Evolutionary conservation across 2,113 vertebrate genomes (phyloP).

Genomic region (Haemorhous mexicanus): DNA sequence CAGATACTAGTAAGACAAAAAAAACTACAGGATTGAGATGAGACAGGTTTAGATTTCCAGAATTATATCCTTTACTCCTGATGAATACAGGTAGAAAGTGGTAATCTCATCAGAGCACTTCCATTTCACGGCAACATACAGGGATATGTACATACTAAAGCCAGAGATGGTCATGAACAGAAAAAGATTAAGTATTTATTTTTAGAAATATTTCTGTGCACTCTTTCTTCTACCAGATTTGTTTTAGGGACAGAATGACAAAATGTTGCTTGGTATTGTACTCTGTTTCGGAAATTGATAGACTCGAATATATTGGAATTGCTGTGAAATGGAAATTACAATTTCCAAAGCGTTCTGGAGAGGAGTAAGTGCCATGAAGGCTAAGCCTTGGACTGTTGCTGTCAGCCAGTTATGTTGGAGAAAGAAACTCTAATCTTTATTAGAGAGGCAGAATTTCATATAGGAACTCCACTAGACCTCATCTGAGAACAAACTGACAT

Average conservation of each 20-base stretch:
- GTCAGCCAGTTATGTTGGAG: neutral
- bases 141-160: neutral
- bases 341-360: neutral
- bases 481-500: neutral
- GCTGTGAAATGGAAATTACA: neutral
- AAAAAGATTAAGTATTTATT: neutral
- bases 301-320: neutral
- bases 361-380: neutral
- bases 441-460: neutral
- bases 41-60: neutral
- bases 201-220: neutral
- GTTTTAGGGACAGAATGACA: neutral
- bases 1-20: neutral
- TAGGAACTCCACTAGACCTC: neutral
- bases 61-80: neutral
- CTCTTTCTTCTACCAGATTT: neutral
- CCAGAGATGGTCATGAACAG: neutral
- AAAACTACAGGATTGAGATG: neutral
- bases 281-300: neutral
- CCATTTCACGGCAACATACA: neutral
- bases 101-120: neutral
- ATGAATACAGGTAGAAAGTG: neutral
- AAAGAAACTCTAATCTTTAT: neutral
- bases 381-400: neutral
- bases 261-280: neutral